A percentile compares a stretch with the other conserved stretches of the same genome.
These are phyloP conservation scores for Rutilus rutilus DNA, from an alignment of 2,113 vertebrate genomes.

Conservation along the genomic window DNA sequence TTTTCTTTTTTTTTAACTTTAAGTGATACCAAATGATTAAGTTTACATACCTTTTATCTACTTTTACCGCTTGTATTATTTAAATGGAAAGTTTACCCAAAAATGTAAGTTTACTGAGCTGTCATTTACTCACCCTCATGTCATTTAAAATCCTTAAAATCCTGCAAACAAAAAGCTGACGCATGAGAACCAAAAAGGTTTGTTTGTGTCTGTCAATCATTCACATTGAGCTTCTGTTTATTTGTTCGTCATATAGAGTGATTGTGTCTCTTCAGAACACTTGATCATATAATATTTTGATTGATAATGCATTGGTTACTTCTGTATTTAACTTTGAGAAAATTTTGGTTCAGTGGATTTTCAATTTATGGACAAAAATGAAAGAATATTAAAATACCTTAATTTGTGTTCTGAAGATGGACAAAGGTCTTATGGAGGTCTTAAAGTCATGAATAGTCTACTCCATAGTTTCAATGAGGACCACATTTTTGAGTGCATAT, in stretches of 20 bases:
- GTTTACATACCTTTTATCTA: not conserved
- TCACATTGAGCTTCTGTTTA: not conserved
- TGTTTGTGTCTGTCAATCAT: not conserved
- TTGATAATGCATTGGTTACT: not conserved
- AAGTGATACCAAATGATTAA: not conserved
- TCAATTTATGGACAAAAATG: not conserved
- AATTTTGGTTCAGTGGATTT: not conserved
- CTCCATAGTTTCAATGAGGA: not conserved
- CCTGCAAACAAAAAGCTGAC: not conserved
- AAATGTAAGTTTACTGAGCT: not conserved
- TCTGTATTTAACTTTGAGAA: not conserved
- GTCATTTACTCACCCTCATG: not conserved
- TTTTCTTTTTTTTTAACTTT: too few relatives aligned
- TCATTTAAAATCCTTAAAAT: not conserved
- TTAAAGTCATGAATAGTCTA: not conserved
- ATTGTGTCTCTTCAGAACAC: not conserved
- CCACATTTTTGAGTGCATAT: not conserved
- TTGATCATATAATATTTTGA: not conserved
- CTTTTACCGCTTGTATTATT: not conserved
- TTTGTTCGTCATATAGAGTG: too few relatives aligned
- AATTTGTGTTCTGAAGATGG: not conserved
- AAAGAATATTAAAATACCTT: not conserved
- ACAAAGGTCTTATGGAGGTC: not conserved
- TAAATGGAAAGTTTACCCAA: not conserved
- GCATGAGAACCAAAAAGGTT: not conserved